These are phyloP conservation scores for Rapana venosa DNA, from an alignment of 2,888 invertebrate genomes.

Conservation along the genomic window DNA sequence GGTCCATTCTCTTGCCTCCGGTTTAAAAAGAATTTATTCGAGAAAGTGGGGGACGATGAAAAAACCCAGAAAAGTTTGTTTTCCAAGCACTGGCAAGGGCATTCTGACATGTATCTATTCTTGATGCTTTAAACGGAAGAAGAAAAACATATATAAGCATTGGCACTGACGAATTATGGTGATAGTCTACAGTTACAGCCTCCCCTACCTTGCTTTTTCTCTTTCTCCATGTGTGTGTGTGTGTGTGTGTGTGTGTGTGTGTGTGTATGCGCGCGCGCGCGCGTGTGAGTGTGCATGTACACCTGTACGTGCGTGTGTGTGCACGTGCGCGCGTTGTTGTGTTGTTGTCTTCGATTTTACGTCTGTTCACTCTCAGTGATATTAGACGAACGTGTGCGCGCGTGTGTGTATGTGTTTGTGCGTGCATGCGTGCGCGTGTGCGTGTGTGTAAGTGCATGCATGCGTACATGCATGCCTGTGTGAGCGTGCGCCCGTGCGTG, in stretches of 20 bases:
- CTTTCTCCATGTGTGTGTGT: background rate
- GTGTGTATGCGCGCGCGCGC: background rate
- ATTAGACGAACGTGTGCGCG: no score
- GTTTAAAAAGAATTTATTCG: no score
- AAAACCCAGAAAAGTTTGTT: no score
- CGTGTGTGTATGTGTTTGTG: background rate
- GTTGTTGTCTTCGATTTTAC: no score
- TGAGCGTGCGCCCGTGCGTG: background rate
- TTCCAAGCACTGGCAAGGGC: no score
- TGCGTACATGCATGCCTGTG: background rate
- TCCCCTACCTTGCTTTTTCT: background rate
- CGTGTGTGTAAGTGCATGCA: background rate
- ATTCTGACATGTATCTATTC: no score
- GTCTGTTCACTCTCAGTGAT: no score
- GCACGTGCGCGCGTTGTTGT: background rate
- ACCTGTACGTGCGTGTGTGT: background rate
- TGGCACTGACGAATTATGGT: no score
- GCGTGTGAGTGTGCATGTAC: background rate
- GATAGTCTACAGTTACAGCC: background rate
- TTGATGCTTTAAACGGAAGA: no score
- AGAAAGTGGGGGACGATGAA: no score
- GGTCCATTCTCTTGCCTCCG: no score
- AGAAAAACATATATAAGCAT: no score
- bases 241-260: slow-evolving; percentile 5
- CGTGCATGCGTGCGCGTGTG: background rate